Conservation (phyloP, 2,888 invertebrate genomes). For the Glaucopsyche alexis region DNA sequence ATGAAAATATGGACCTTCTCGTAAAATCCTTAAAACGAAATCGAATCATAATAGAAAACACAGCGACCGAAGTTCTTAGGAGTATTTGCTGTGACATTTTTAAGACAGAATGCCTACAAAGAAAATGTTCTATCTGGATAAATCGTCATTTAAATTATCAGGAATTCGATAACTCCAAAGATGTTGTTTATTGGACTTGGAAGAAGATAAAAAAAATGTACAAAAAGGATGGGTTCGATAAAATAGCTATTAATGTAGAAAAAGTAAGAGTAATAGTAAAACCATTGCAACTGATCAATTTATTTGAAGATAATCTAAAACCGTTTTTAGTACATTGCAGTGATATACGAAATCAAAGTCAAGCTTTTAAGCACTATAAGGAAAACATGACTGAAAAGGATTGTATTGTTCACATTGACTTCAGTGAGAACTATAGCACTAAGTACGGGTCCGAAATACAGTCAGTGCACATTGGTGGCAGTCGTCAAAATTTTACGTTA, state of each 20-base stretch:
- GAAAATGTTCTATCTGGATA: slow-evolving; percentile 10
- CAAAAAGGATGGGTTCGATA: slow-evolving; percentile 1
- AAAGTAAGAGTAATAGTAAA: slow-evolving; percentile 11
- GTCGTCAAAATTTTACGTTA: too few relatives aligned
- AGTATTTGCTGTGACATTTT: slow-evolving; percentile 5
- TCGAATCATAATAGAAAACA: background rate
- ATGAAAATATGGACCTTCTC: background rate
- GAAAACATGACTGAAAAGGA: slow-evolving; percentile 16
- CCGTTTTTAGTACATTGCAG: slow-evolving; percentile 18
- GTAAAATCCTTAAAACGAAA: background rate
- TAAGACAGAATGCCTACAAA: slow-evolving; percentile 19
- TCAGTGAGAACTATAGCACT: slow-evolving; percentile 16
- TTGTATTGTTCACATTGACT: slow-evolving; percentile 9
- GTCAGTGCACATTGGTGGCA: too few relatives aligned
- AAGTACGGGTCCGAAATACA: background rate
- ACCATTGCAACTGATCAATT: background rate
- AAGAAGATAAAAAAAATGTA: slow-evolving; percentile 9
- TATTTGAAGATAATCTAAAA: slow-evolving; percentile 3
- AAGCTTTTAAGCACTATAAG: slow-evolving; percentile 9
- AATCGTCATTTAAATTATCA: slow-evolving; percentile 18
- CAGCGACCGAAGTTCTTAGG: background rate
- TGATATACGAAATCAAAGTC: slow-evolving; percentile 12
- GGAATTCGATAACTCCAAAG: background rate
- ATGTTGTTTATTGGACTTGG: background rate
- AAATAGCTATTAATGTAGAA: background rate